phyloP scores from a whole-genome alignment of 2,113 vertebrate species.

The Datnioides undecimradiatus region DNA sequence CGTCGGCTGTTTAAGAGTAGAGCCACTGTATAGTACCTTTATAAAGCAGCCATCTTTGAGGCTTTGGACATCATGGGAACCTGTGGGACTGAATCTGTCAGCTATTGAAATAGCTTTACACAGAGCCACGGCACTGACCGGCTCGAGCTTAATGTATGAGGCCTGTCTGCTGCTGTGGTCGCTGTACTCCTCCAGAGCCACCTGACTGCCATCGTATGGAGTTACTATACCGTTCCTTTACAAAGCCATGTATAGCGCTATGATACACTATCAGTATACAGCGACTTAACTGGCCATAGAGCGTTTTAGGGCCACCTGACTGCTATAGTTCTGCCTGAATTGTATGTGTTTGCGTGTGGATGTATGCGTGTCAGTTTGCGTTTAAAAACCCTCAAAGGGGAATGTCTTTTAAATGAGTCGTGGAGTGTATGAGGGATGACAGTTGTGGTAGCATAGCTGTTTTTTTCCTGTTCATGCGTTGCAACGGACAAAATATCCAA shows the following conservation, averaged over 20 bases:
- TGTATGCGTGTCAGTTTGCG: conserved; percentile 37
- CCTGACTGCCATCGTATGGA: conserved; percentile 65
- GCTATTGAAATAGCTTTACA: conserved; percentile 60
- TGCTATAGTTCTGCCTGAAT: conserved; percentile 77
- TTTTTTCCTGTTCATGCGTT: conserved; percentile 45
- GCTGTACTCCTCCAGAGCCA: conserved; percentile 48
- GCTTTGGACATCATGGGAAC: conserved; percentile 38
- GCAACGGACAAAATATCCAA: conserved; percentile 60
- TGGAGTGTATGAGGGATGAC: conserved; percentile 40
- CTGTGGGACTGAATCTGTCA: conserved; percentile 37
- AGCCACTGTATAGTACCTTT: conserved; percentile 76
- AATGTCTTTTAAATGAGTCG: conserved; percentile 64
- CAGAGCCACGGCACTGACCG: conserved; percentile 30
- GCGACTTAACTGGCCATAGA: conserved; percentile 70
- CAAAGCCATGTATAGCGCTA: conserved; percentile 76
- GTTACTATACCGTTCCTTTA: conserved; percentile 78
- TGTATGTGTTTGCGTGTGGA: conserved; percentile 57
- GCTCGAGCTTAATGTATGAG: conserved; percentile 55
- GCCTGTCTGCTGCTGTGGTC: conserved; percentile 35
- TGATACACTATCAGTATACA: conserved; percentile 70
- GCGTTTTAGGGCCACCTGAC: conserved; percentile 75
- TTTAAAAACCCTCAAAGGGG: conserved; percentile 74
- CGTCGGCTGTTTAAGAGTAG: conserved; percentile 63
- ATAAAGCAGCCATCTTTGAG: conserved; percentile 59
- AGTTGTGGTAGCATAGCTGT: conserved; percentile 59